These are phyloP conservation scores for Lates calcarifer DNA, from an alignment of 2,113 vertebrate genomes.

Conservation along the genomic window DNA sequence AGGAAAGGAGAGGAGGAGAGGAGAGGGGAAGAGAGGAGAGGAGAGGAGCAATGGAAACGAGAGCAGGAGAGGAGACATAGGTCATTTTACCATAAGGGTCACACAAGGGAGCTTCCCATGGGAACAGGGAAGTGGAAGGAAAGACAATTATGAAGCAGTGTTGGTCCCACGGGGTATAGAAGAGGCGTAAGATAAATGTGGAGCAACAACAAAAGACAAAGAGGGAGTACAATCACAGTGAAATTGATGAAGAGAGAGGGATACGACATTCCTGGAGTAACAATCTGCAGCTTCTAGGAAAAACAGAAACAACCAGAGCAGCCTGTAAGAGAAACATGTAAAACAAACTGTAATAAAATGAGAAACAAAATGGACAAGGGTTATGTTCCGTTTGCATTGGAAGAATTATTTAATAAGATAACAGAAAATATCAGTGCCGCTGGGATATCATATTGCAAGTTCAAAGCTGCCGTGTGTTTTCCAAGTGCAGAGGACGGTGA, in stretches of 20 bases:
- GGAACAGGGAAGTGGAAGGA: constrained; percentile 52
- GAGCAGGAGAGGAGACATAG: constrained; percentile 32
- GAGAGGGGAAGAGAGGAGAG: constrained; percentile 30
- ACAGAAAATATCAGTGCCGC: background rate
- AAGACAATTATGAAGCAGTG: constrained; percentile 71
- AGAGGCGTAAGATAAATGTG: constrained; percentile 73
- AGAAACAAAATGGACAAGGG: background rate
- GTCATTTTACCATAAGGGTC: constrained; percentile 69
- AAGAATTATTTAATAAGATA: constrained; percentile 16
- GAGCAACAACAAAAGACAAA: constrained; percentile 56
- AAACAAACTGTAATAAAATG: background rate
- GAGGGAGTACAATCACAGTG: constrained; percentile 34
- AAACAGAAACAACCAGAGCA: constrained; percentile 8
- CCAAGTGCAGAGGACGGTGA: constrained; percentile 13
- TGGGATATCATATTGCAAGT: constrained; percentile 13
- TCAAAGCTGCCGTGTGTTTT: constrained; percentile 54
- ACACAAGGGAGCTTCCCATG: constrained; percentile 56
- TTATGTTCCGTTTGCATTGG: background rate
- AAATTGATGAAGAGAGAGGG: constrained; percentile 47
- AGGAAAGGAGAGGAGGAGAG: background rate
- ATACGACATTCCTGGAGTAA: constrained; percentile 12
- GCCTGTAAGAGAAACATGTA: background rate
- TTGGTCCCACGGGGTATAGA: constrained; percentile 45
- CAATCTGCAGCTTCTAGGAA: constrained; percentile 32
- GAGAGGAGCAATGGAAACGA: constrained; percentile 5